Evolutionary conservation across 2,888 invertebrate species (phyloP).

Genomic region (Troides helena): DNA sequence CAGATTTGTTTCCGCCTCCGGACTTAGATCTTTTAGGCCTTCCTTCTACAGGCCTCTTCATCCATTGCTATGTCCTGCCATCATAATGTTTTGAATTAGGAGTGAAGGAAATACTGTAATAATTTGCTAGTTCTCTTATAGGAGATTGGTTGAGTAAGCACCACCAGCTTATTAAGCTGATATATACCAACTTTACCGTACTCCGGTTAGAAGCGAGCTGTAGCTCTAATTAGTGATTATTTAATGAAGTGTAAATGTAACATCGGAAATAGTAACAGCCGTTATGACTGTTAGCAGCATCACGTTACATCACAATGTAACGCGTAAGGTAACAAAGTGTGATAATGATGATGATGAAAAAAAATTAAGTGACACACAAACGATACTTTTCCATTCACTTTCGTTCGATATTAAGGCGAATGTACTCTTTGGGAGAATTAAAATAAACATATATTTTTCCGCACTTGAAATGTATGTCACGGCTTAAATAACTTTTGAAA

Average conservation of each 20-base stretch:
- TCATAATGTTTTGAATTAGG: too few species aligned
- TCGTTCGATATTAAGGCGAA: constrained; percentile 2
- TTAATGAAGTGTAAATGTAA: neutral
- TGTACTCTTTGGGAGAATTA: neutral
- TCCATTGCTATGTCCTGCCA: too few species aligned
- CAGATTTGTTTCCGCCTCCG: too few species aligned
- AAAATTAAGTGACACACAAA: neutral
- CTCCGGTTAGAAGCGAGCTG: too few species aligned
- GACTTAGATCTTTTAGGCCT: too few species aligned
- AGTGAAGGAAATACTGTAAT: too few species aligned
- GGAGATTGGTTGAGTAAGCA: too few species aligned
- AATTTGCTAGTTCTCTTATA: too few species aligned
- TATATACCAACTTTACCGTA: too few species aligned
- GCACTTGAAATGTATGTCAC: constrained; percentile 25
- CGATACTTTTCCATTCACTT: constrained; percentile 14
- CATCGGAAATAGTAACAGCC: neutral
- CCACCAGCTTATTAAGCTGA: too few species aligned
- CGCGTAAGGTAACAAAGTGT: neutral
- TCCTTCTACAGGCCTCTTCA: too few species aligned
- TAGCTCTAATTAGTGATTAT: neutral
- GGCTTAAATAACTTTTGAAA: constrained; percentile 29
- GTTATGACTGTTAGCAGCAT: neutral
- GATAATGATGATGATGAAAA: neutral
- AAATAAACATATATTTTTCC: constrained; percentile 1
- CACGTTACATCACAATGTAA: constrained; percentile 7